phyloP scores from a whole-genome alignment of 2,797 vertebrate species.

The Adelosebastes latens region DNA sequence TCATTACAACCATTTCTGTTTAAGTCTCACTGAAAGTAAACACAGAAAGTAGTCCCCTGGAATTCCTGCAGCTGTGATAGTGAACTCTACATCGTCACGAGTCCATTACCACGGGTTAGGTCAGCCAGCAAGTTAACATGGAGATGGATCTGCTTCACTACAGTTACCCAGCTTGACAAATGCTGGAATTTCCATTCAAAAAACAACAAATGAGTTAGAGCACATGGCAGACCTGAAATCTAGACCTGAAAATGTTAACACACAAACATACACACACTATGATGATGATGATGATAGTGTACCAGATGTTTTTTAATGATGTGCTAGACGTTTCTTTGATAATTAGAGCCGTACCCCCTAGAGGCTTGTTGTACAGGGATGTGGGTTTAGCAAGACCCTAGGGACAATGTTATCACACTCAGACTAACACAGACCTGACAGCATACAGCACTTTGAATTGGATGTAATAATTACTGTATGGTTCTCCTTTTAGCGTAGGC shows the following conservation, averaged over 20 bases:
- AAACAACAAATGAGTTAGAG: constrained; percentile 2
- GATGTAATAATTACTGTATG: constrained; percentile 10
- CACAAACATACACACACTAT: not conserved
- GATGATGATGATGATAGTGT: not conserved
- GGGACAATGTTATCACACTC: constrained; percentile 4
- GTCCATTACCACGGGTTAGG: not conserved
- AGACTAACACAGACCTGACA: not conserved
- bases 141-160: not conserved
- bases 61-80: not conserved
- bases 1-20: not conserved
- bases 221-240: not conserved
- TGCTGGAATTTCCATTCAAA: not conserved
- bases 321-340: not conserved
- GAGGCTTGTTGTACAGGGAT: not conserved
- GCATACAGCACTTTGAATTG: not conserved
- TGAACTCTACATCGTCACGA: not conserved
- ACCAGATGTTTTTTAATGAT: constrained; percentile 36
- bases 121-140: not conserved
- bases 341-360: not conserved
- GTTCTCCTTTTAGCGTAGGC: not conserved
- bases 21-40: not conserved
- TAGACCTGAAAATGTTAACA: not conserved
- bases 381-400: not conserved
- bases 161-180: not conserved
- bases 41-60: not conserved